Conservation (phyloP, 2,888 invertebrate species). For the Metacarcinus magister region DNA sequence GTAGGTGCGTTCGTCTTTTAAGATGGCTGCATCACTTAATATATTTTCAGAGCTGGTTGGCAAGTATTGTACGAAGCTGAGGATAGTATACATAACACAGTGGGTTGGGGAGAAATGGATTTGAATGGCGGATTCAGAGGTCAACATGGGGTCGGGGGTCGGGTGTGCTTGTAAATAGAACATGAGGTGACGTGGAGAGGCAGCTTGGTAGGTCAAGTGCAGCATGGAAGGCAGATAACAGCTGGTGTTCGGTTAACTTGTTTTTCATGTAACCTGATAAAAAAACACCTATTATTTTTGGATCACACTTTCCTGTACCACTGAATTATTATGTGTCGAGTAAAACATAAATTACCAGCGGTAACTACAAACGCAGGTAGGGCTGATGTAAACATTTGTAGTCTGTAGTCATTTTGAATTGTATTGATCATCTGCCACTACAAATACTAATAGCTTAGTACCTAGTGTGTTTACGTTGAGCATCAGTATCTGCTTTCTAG, state of each 20-base stretch:
- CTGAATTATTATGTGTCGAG: neutral
- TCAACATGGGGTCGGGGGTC: neutral
- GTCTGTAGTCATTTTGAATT: too few relatives aligned
- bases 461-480: too few relatives aligned
- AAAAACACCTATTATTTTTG: neutral
- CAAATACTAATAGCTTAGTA: too few relatives aligned
- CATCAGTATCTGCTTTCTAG: neutral
- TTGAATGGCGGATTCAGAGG: neutral
- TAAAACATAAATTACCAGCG: neutral
- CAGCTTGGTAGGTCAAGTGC: neutral
- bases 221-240: neutral
- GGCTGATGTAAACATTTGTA: too few relatives aligned
- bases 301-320: neutral
- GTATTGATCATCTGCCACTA: too few relatives aligned
- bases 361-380: too few relatives aligned
- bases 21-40: neutral
- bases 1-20: neutral
- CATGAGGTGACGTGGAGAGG: neutral
- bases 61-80: neutral
- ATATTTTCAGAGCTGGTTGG: neutral
- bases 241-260: neutral
- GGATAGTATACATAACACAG: neutral
- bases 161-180: neutral
- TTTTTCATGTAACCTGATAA: neutral
- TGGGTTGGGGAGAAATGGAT: neutral